A percentile compares a stretch with the other conserved stretches of the same genome.
Conservation (phyloP, 2,888 invertebrate genomes). For the Octodonta nipae region DNA sequence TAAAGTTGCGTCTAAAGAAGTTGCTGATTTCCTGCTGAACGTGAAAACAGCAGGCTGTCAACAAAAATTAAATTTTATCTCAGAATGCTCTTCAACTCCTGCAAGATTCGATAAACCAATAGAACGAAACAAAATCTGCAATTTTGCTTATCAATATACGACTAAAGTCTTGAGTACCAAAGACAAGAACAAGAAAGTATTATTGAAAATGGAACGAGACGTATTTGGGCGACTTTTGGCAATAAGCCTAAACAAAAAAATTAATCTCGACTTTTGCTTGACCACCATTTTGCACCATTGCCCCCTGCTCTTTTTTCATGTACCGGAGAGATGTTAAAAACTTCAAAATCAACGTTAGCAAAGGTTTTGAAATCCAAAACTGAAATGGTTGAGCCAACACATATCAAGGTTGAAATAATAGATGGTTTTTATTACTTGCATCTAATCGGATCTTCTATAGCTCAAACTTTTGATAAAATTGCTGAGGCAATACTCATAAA, state of each 20-base stretch:
- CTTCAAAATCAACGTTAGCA: background rate
- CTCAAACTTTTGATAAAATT: background rate
- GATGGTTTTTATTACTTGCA: slow-evolving; percentile 2
- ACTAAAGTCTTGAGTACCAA: slow-evolving; percentile 11
- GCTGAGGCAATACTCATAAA: background rate
- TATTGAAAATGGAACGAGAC: slow-evolving; percentile 22
- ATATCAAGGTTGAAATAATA: background rate
- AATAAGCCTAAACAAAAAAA: slow-evolving; percentile 22
- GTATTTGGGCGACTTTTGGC: slow-evolving; percentile 19
- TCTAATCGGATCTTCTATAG: background rate
- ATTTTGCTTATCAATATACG: slow-evolving; percentile 17
- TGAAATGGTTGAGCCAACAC: background rate
- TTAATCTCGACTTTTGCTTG: slow-evolving; percentile 20
- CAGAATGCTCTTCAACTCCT: slow-evolving; percentile 8
- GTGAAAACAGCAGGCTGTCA: slow-evolving; percentile 8
- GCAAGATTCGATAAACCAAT: slow-evolving; percentile 10
- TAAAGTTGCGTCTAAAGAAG: slow-evolving; percentile 21
- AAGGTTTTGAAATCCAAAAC: slow-evolving; percentile 1
- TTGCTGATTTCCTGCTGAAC: slow-evolving; percentile 19
- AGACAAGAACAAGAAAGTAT: slow-evolving; percentile 12
- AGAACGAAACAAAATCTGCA: slow-evolving; percentile 17
- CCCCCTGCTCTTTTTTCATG: slow-evolving; percentile 5
- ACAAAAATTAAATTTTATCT: slow-evolving; percentile 13
- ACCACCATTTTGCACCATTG: slow-evolving; percentile 5
- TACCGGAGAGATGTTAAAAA: slow-evolving; percentile 1